phyloP scores from a whole-genome alignment of 1,140 invertebrate genomes.

The Camponotus floridanus region DNA sequence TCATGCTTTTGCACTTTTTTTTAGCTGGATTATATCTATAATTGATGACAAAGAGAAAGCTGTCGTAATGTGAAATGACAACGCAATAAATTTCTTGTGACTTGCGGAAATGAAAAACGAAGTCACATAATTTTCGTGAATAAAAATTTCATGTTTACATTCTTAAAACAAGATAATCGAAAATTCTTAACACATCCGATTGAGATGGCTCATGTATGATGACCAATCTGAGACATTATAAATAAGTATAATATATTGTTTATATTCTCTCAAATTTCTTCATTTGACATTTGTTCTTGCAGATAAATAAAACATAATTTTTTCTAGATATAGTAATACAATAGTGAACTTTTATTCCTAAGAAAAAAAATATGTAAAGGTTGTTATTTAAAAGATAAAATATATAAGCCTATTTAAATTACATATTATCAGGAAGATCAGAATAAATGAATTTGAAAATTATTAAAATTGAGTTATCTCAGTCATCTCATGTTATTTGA shows the following conservation, averaged over 20 bases:
- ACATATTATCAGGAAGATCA: too few relatives aligned
- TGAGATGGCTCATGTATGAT: background rate
- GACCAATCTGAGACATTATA: background rate
- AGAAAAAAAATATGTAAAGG: too few relatives aligned
- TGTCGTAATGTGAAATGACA: background rate
- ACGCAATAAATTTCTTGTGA: too few relatives aligned
- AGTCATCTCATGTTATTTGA: background rate
- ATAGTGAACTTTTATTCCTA: background rate
- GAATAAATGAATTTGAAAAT: background rate
- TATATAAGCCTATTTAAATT: too few relatives aligned
- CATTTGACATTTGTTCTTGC: background rate
- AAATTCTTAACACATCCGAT: background rate
- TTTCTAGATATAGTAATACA: background rate
- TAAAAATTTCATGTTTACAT: background rate
- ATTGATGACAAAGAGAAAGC: background rate
- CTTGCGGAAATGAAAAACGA: background rate
- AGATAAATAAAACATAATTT: background rate
- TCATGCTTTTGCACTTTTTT: background rate
- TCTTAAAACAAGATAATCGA: background rate
- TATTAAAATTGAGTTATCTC: background rate
- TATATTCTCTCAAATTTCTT: background rate
- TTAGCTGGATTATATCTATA: background rate
- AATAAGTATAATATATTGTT: background rate
- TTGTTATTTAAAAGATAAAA: too few relatives aligned
- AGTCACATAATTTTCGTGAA: background rate